A percentile compares a stretch with the other conserved stretches of the same genome.
Evolutionary conservation across 1,140 invertebrate genomes (phyloP).

Genomic region (Antheraea pernyi): DNA sequence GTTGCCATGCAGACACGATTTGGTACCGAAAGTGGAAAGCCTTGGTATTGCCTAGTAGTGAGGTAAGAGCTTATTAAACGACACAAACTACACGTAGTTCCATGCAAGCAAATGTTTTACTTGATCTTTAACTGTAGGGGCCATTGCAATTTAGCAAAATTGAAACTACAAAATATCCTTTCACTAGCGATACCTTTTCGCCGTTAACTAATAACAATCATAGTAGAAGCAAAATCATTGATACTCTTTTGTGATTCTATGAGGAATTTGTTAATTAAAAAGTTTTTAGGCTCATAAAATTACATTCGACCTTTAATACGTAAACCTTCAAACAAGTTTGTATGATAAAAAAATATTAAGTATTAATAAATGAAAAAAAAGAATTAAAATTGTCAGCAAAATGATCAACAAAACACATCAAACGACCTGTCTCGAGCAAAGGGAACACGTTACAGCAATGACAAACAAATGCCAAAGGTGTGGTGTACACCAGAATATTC

Average conservation of each 20-base stretch:
- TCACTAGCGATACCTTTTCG: background rate
- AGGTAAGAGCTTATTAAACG: slow-evolving; percentile 50
- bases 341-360: background rate
- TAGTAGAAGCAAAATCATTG: background rate
- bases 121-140: slow-evolving; percentile 30
- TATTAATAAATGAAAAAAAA: background rate
- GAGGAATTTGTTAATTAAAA: background rate
- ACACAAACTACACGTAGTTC: slow-evolving; percentile 35
- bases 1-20: slow-evolving; percentile 33
- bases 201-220: background rate
- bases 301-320: background rate
- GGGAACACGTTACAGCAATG: background rate
- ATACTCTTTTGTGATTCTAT: background rate
- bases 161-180: background rate
- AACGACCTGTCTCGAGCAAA: background rate
- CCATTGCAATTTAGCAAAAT: background rate
- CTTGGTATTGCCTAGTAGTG: slow-evolving; percentile 69
- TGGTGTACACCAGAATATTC: background rate
- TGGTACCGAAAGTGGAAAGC: slow-evolving; percentile 70
- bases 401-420: background rate
- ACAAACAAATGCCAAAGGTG: background rate
- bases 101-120: slow-evolving; percentile 51
- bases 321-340: background rate
- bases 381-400: background rate
- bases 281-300: background rate